Percentiles rank a stretch among this genome's conserved stretches.
Evolutionary conservation across 1,140 invertebrate species (phyloP).

Genomic region (Galendromus occidentalis): DNA sequence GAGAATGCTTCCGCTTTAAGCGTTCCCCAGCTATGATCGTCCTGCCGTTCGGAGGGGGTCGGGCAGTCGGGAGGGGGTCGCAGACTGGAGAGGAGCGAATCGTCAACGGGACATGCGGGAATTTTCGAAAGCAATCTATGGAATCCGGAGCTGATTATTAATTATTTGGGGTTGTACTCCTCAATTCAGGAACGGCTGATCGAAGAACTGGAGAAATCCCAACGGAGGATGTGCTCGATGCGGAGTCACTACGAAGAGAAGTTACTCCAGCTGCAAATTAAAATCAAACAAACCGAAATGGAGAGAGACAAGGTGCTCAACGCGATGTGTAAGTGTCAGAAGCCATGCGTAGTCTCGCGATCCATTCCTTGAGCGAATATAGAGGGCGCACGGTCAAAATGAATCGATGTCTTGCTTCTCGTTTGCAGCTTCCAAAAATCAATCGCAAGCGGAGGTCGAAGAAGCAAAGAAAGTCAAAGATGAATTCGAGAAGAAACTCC

Average conservation of each 20-base stretch:
- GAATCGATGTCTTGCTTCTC: neutral
- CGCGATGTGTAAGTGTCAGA: constrained; percentile 23
- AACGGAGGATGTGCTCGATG: constrained; percentile 58
- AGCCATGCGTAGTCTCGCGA: too few species aligned
- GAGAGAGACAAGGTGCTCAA: constrained; percentile 73
- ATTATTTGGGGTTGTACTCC: neutral
- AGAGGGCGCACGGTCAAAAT: neutral
- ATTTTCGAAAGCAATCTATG: neutral
- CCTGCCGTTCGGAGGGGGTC: too few species aligned
- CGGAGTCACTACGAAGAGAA: constrained; percentile 84
- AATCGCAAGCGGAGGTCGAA: constrained; percentile 19
- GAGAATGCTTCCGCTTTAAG: too few species aligned
- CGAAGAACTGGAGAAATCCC: constrained; percentile 72
- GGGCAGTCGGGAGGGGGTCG: too few species aligned
- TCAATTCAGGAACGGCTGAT: constrained; percentile 49
- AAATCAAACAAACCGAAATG: constrained; percentile 69
- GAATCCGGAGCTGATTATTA: neutral
- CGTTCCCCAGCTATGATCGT: too few species aligned
- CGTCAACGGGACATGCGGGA: too few species aligned
- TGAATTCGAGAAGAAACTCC: constrained; percentile 71
- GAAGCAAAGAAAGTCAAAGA: constrained; percentile 60
- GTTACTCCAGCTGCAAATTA: constrained; percentile 58
- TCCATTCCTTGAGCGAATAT: too few species aligned
- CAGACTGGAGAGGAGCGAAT: too few species aligned
- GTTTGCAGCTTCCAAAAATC: constrained; percentile 19